Percentiles rank a stretch among this genome's conserved stretches.
Evolutionary conservation across 1,140 invertebrate genomes (phyloP).

Genomic region (Leptinotarsa undecemlineata): DNA sequence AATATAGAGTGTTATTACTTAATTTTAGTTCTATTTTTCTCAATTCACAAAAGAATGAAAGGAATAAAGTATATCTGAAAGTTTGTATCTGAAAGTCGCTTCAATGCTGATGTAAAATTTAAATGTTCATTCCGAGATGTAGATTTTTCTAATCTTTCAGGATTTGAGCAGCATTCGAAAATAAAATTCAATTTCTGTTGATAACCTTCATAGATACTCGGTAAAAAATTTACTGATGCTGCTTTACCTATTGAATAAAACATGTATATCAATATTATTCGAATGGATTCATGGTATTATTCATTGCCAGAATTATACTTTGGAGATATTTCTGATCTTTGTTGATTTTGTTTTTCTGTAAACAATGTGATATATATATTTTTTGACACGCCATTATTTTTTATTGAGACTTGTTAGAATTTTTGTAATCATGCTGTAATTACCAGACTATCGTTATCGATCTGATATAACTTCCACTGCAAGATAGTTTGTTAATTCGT

Average conservation of each 20-base stretch:
- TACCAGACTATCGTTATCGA: slow-evolving; percentile 34
- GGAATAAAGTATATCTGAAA: too few relatives aligned
- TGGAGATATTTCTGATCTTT: slow-evolving; percentile 4
- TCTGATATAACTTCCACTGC: background rate
- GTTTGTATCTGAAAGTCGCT: too few relatives aligned
- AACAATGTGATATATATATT: background rate
- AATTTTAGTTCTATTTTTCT: too few relatives aligned
- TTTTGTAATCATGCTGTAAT: slow-evolving; percentile 28
- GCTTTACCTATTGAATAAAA: too few relatives aligned
- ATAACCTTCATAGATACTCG: background rate
- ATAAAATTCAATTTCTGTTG: slow-evolving; percentile 33
- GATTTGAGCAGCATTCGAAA: slow-evolving; percentile 31
- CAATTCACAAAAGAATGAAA: too few relatives aligned
- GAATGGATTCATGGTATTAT: slow-evolving; percentile 45
- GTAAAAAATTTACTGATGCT: slow-evolving; percentile 20
- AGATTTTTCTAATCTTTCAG: slow-evolving; percentile 40
- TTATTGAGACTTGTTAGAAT: slow-evolving; percentile 20
- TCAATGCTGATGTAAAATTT: slow-evolving; percentile 40
- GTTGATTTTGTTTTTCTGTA: slow-evolving; percentile 11
- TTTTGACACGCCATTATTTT: background rate
- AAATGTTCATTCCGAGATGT: slow-evolving; percentile 34
- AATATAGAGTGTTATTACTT: too few relatives aligned
- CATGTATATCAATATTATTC: too few relatives aligned
- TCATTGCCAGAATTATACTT: slow-evolving; percentile 31
- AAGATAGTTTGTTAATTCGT: slow-evolving; percentile 30